Evolutionary conservation across 1,140 invertebrate species (phyloP), one percentile per base, ranked within the genome.

Genomic region (Phortica variegata): DNA sequence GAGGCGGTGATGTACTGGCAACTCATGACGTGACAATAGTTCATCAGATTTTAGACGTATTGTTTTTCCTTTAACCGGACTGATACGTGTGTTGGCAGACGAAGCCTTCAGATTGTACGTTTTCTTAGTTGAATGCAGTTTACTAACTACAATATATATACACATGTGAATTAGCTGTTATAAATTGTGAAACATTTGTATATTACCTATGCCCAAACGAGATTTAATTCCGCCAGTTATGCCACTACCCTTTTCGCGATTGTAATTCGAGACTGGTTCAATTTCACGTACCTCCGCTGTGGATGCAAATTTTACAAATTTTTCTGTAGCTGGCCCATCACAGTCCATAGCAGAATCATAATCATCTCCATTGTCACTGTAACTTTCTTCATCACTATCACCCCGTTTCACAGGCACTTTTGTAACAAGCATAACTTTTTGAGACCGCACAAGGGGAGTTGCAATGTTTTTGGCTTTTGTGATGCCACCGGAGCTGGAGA

Each of bases 221-320:
- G 65, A 52, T 37, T 71, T 74, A 3, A 76, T 69, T n/a, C 61
- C 61, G 18, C 54, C 45, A 7, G 54, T 54, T 52, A 70, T 58
- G 4, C 50, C 43, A 18, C 51, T 52, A 19, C 48, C 13, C 37
- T 61, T 68, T 36, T 58, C 53, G 2, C 44, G 18, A 4, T 46
- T 9, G 8, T 63, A 19, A 10, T 17, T 50, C 31, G 37, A 21
- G 36, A 6, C 49, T 12, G 74, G 52, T 1, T 54, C 65, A n/a
- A 76, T 76, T 52, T 76, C 73, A 15, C 65, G 55, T 17, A 76
- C 70, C 43, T 76, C 74, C 2, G 73, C 74, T 8, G 65, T 71
- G 0, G 69, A 62, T 6, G 73, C 74, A 34, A 76, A 76, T 43
- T 71, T 70, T 0, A 76, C 74, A 47, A 71, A 61, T 48, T 76